These are phyloP conservation scores for Holacanthus passer DNA, from an alignment of 2,113 vertebrate genomes.

Conservation along the genomic window DNA sequence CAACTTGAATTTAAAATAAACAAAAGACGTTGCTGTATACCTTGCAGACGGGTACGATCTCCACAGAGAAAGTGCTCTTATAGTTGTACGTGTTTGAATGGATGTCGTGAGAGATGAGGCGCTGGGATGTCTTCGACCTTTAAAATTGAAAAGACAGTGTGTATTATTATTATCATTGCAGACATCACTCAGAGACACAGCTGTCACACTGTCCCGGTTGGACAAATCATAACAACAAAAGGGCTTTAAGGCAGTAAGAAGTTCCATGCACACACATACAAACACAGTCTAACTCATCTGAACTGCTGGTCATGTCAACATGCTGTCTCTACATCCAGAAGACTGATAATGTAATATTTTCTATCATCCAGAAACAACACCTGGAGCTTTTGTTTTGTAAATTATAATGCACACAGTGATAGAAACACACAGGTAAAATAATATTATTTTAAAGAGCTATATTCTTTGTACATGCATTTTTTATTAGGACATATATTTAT, in stretches of 20 bases:
- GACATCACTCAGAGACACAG: neutral
- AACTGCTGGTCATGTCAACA: constrained; percentile 15
- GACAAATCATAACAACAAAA: neutral
- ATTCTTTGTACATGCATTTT: neutral
- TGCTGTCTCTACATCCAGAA: neutral
- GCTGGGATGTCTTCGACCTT: constrained; percentile 94
- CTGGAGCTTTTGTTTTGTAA: neutral
- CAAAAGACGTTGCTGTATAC: constrained; percentile 70
- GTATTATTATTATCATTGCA: neutral
- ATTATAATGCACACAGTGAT: neutral
- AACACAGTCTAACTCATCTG: neutral
- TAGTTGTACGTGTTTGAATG: constrained; percentile 97
- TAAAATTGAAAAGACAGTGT: constrained; percentile 11
- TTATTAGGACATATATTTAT: neutral
- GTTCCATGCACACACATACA: neutral
- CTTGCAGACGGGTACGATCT: constrained; percentile 98
- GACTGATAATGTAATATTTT: neutral
- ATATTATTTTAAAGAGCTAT: neutral
- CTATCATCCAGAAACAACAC: neutral
- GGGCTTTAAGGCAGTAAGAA: neutral
- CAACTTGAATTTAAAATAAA: neutral
- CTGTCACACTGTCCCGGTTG: neutral
- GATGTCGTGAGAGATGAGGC: constrained; percentile 96
- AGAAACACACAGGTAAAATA: neutral
- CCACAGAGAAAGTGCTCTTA: constrained; percentile 97